Percentiles rank a stretch among this genome's conserved stretches.
Evolutionary conservation across 2,113 vertebrate genomes (phyloP).

Genomic region (Ageneiosus marmoratus): DNA sequence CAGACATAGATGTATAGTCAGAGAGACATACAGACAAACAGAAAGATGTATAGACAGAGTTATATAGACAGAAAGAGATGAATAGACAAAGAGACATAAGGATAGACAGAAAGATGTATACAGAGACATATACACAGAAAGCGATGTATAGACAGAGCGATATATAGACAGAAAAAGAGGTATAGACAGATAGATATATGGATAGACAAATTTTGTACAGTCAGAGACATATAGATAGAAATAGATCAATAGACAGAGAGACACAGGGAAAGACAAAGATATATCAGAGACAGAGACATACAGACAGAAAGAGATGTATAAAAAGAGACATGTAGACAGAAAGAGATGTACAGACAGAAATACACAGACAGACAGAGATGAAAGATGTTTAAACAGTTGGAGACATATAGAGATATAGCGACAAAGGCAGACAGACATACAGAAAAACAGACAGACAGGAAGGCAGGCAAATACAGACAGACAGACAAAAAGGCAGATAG

Average conservation of each 20-base stretch:
- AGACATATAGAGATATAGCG: not conserved
- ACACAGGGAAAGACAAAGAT: too few species aligned
- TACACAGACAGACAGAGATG: not conserved
- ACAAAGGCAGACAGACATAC: not conserved
- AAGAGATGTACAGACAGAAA: not conserved
- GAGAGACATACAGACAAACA: not conserved
- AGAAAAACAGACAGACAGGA: not conserved
- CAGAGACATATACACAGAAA: too few species aligned
- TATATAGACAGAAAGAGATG: not conserved
- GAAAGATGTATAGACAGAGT: not conserved
- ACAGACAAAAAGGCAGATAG: not conserved
- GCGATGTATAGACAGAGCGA: not conserved
- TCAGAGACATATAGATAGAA: not conserved
- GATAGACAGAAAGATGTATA: not conserved
- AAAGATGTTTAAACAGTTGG: too few species aligned
- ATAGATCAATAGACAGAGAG: too few species aligned
- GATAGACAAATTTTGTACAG: too few species aligned
- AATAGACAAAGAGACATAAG: too few species aligned
- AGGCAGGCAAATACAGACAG: too few species aligned
- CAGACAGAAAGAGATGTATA: not conserved
- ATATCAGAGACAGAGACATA: not conserved
- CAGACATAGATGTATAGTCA: not conserved
- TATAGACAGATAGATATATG: not conserved
- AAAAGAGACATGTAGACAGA: not conserved
- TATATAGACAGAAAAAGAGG: not conserved